Evolutionary conservation across 2,888 invertebrate genomes (phyloP).

Genomic region (Standfussiana lucernea): DNA sequence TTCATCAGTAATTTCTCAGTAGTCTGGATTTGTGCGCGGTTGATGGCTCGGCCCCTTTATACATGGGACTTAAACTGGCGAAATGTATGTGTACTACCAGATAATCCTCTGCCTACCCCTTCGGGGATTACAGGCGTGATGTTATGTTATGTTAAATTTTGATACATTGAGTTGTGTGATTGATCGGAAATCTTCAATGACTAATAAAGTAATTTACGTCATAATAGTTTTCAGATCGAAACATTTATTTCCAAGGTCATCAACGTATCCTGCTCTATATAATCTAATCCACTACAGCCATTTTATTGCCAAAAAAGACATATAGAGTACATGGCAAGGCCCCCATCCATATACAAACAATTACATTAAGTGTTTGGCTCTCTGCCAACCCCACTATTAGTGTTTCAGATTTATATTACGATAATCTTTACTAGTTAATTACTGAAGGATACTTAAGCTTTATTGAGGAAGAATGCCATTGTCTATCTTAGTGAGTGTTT

Average conservation of each 20-base stretch:
- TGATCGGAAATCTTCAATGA: background rate
- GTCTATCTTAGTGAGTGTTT: constrained; percentile 5
- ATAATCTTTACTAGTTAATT: constrained; percentile 62
- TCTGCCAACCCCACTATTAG: constrained; percentile 61
- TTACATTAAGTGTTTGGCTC: constrained; percentile 74
- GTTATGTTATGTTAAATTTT: no score
- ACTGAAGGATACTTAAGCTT: constrained; percentile 28
- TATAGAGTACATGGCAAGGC: constrained; percentile 56
- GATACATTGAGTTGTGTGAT: background rate
- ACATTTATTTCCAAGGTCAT: background rate
- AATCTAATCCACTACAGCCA: constrained; percentile 25
- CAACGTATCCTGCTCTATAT: constrained; percentile 26
- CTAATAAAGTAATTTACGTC: background rate
- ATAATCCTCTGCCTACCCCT: no score
- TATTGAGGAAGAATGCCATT: constrained; percentile 30
- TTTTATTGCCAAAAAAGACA: constrained; percentile 58
- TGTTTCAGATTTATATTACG: constrained; percentile 67
- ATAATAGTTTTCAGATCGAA: background rate
- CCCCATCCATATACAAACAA: constrained; percentile 71
- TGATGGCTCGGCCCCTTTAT: no score
- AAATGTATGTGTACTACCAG: no score
- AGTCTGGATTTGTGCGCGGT: no score
- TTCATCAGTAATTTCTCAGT: no score
- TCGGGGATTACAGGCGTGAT: no score
- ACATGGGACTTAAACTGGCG: no score